Percentiles rank a stretch among this genome's conserved stretches.
Conservation (phyloP, 2,888 invertebrate genomes). For the Lingula anatina region DNA sequence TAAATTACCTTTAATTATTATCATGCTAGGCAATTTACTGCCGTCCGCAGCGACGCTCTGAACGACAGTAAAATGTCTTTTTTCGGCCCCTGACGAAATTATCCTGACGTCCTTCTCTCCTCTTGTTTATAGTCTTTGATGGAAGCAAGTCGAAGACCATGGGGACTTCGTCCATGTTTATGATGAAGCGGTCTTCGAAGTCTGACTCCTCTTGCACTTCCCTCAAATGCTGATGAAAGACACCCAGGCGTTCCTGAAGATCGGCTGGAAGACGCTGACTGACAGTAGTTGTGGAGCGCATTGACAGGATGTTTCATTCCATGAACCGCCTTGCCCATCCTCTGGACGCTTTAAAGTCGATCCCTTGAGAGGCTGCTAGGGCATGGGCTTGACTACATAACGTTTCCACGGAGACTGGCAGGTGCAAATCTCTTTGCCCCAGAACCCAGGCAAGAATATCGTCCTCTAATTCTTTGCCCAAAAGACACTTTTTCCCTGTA, state of each 20-base stretch:
- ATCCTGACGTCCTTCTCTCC: conserved; percentile 3
- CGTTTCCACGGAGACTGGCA: too few species aligned
- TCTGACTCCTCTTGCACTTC: conserved; percentile 6
- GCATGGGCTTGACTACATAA: too few species aligned
- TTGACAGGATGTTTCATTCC: conserved; percentile 2
- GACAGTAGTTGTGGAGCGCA: conserved; percentile 5
- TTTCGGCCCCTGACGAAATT: conserved; percentile 6
- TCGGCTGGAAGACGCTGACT: conserved; percentile 7
- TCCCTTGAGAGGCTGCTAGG: too few species aligned
- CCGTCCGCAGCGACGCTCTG: conserved; percentile 3
- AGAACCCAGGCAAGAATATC: too few species aligned
- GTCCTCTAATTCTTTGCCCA: too few species aligned
- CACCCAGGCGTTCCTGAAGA: conserved; percentile 2
- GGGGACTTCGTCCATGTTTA: too few species aligned
- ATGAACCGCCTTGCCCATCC: conserved; percentile 8
- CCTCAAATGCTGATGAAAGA: conserved; percentile 6
- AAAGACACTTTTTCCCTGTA: too few species aligned
- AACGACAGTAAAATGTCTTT: conserved; percentile 9
- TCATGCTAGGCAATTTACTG: conserved; percentile 5
- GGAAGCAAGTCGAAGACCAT: conserved; percentile 9
- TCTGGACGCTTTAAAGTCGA: too few species aligned
- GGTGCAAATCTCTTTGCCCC: too few species aligned
- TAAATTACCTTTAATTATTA: conserved; percentile 11
- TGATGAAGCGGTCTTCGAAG: conserved; percentile 10
- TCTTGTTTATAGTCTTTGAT: conserved; percentile 1